Percentiles rank a stretch among this genome's conserved stretches.
Conservation (phyloP, 2,113 vertebrate genomes). For the Fregetta grallaria region DNA sequence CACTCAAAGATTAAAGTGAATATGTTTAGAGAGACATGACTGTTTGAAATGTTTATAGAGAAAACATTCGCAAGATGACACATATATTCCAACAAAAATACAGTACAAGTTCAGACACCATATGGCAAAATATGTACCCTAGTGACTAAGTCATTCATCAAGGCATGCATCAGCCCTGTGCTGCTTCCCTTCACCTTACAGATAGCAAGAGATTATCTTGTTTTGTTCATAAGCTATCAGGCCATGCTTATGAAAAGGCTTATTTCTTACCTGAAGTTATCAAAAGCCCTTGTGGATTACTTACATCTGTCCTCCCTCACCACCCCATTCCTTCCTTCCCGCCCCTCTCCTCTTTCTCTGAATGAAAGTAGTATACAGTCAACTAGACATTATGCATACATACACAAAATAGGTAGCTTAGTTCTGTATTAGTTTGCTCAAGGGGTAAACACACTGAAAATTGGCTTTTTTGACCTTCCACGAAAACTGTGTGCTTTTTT, state of each 20-base stretch:
- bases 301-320: background rate
- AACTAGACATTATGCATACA: background rate
- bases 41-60: slow-evolving; percentile 74
- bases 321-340: background rate
- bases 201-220: background rate
- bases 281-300: background rate
- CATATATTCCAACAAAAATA: slow-evolving; percentile 69
- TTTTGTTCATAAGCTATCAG: background rate
- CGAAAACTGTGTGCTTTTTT: background rate
- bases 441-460: background rate
- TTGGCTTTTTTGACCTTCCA: background rate
- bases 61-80: slow-evolving; percentile 72
- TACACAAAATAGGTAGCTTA: background rate
- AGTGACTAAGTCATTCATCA: slow-evolving; percentile 58
- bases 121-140: slow-evolving; percentile 41
- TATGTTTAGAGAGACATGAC: slow-evolving; percentile 63
- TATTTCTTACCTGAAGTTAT: background rate
- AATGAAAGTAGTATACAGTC: background rate
- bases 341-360: background rate
- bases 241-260: background rate
- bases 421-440: background rate
- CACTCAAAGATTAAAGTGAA: slow-evolving; percentile 64
- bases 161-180: background rate
- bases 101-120: slow-evolving; percentile 60
- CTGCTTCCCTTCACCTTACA: slow-evolving; percentile 13